These are phyloP conservation scores for Tinea pellionella DNA, from an alignment of 2,888 invertebrate species.

Conservation along the genomic window DNA sequence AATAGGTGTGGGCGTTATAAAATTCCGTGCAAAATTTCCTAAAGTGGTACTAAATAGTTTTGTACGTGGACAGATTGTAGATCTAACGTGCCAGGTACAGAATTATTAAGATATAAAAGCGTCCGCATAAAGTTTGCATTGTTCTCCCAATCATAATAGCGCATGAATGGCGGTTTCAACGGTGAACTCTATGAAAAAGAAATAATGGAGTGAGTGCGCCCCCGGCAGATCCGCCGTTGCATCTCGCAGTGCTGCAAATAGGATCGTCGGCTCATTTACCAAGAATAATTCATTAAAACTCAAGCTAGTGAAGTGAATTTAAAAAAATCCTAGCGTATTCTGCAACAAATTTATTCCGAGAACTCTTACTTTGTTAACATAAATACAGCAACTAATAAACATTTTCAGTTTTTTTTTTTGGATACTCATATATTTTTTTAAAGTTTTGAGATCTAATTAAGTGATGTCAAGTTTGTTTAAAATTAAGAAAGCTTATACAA, in stretches of 20 bases:
- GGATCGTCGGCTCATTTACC: slow-evolving; percentile 19
- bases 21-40: too few relatives aligned
- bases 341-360: background rate
- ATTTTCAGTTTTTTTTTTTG: too few relatives aligned
- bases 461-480: too few relatives aligned
- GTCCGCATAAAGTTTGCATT: background rate
- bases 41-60: too few relatives aligned
- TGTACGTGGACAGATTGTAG: too few relatives aligned
- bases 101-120: background rate
- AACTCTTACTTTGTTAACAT: background rate
- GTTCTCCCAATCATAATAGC: background rate
- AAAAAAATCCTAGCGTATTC: background rate
- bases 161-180: slow-evolving; percentile 1
- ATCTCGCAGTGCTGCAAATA: slow-evolving; percentile 13
- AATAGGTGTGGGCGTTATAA: too few relatives aligned
- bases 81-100: background rate
- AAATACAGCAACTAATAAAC: too few relatives aligned
- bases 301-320: background rate
- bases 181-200: slow-evolving; percentile 6
- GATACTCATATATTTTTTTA: too few relatives aligned
- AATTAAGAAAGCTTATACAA: too few relatives aligned
- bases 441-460: too few relatives aligned
- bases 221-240: slow-evolving; percentile 16
- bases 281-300: slow-evolving; percentile 18
- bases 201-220: background rate